Evolutionary conservation across 1,140 invertebrate genomes (phyloP).

Genomic region (Homalodisca vitripennis): DNA sequence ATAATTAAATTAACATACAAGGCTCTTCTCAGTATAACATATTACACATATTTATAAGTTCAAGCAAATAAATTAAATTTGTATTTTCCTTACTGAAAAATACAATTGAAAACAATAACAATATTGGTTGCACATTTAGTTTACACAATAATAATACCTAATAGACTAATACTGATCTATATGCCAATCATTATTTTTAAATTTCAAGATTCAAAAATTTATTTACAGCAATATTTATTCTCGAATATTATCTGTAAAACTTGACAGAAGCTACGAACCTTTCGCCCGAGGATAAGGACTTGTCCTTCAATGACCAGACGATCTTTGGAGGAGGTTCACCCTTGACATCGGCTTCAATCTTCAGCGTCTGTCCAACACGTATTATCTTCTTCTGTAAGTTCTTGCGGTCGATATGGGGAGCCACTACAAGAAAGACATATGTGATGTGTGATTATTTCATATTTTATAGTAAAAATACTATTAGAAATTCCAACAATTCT

Average conservation of each 20-base stretch:
- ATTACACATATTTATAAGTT: too few species aligned
- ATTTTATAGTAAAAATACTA: not conserved
- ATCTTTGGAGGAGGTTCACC: slow-evolving; percentile 89
- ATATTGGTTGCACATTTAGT: too few species aligned
- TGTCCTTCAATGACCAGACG: slow-evolving; percentile 79
- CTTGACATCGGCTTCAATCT: slow-evolving; percentile 85
- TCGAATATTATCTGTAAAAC: not conserved
- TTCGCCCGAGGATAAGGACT: slow-evolving; percentile 24
- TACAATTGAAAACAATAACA: too few species aligned
- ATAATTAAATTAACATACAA: too few species aligned
- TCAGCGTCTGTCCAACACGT: slow-evolving; percentile 80
- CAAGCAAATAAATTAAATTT: too few species aligned
- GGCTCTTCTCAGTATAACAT: too few species aligned
- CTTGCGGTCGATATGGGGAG: slow-evolving; percentile 93
- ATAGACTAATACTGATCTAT: too few species aligned
- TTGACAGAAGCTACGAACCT: slow-evolving; percentile 8
- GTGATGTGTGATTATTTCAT: not conserved
- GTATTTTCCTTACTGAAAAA: too few species aligned
- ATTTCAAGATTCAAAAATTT: too few species aligned
- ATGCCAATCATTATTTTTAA: too few species aligned
- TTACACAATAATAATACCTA: too few species aligned
- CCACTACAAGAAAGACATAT: slow-evolving; percentile 64
- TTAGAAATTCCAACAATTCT: not conserved
- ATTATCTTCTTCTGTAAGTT: slow-evolving; percentile 84
- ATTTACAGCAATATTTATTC: not conserved